A percentile compares a stretch with the other conserved stretches of the same genome.
Evolutionary conservation across 2,797 vertebrate genomes (phyloP).

Genomic region (Cephalopachus bancanus): DNA sequence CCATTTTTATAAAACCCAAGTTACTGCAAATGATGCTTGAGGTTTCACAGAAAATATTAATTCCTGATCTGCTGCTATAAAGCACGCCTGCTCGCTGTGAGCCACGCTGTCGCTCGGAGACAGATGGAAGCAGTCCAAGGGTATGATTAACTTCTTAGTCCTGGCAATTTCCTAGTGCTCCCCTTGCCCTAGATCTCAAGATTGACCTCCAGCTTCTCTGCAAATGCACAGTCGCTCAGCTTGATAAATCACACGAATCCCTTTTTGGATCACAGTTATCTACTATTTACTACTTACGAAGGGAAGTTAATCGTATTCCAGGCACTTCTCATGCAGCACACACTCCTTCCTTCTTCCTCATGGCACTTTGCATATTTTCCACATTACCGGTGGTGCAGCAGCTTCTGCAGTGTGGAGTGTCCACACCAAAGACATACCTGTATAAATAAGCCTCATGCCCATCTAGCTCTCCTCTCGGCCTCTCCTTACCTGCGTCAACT

Average conservation of each 20-base stretch:
- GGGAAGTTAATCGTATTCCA: constrained; percentile 87
- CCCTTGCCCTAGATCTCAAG: constrained; percentile 89
- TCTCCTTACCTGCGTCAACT: background rate
- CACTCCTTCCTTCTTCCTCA: constrained; percentile 82
- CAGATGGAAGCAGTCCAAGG: constrained; percentile 88
- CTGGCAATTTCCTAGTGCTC: constrained; percentile 88
- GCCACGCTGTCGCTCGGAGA: constrained; percentile 85
- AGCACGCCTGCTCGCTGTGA: constrained; percentile 79
- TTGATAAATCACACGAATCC: constrained; percentile 89
- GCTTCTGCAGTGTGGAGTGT: constrained; percentile 37
- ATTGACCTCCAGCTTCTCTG: constrained; percentile 89
- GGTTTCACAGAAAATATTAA: constrained; percentile 89
- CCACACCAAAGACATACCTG: constrained; percentile 28
- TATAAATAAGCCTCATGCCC: background rate
- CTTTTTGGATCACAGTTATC: constrained; percentile 89
- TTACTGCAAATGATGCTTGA: constrained; percentile 87
- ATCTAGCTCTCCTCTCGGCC: background rate
- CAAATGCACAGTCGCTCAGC: constrained; percentile 87
- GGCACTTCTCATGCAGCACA: constrained; percentile 85
- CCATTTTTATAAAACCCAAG: constrained; percentile 88
- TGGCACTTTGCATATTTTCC: constrained; percentile 85
- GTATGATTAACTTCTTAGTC: constrained; percentile 90
- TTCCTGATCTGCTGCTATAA: constrained; percentile 87
- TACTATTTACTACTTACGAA: constrained; percentile 88
- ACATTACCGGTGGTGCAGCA: constrained; percentile 56